Evolutionary conservation across 2,888 invertebrate genomes (phyloP), one percentile per base, ranked within the genome.

Genomic region (Lysandra coridon): DNA sequence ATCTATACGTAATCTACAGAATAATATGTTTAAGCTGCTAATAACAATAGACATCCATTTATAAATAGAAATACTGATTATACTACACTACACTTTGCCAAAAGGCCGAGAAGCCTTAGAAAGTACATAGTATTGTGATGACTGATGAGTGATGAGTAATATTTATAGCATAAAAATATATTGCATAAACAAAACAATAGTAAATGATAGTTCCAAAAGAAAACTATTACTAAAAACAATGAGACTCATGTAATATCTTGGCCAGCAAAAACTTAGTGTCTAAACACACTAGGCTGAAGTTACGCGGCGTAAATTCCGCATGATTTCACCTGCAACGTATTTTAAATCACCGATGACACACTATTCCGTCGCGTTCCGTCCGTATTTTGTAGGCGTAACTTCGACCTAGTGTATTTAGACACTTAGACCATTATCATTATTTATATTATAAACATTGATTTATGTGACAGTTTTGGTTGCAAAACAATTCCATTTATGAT

Each of bases 31-130:
- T 14, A 30, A 37, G 5, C 33, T 57, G 17, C 57, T 57, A 49
- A 44, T 4, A 14, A 30, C 30, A 69, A 69, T 37, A 33, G 33
- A 14, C 17, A 69, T 69, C 33, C 0, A 69, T 69, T 4, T 10
- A 69, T 69, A 17, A 69, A 69, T 69, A 69, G 30, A 69, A 69
- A 69, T 69, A 69, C 33, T 37, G 69, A 4, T 69, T 5, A 23
- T 0, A 23, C 23, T 23, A 23, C 23, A 23, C 23, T 23, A 23
- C 23, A 23, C 23, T 23, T 23, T 23, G 23, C 23, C 23, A 23
- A 23, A 23, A 23, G 0, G 23, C 23, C 23, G 23, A 23, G 23
- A 23, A 23, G 23, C 23, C 23, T 23, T 23, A 14, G 4, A 17
- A 57, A 57, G 17, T 57, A 57, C 57, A 17, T 57, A 17, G 57